phyloP scores from a whole-genome alignment of 2,888 invertebrate species.

The Keiferia lycopersicella region DNA sequence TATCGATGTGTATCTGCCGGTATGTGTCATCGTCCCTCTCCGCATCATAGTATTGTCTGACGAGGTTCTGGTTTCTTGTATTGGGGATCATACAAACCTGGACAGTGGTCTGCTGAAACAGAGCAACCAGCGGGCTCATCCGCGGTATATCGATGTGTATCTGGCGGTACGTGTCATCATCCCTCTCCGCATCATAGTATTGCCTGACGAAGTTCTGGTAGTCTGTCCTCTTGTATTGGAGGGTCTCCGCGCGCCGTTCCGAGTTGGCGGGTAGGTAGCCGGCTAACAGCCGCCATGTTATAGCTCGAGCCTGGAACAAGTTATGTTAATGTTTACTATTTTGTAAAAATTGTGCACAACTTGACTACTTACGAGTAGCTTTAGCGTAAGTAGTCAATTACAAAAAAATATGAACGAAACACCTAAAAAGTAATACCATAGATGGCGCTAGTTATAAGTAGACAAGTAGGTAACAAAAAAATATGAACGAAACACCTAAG shows the following conservation, averaged over 20 bases:
- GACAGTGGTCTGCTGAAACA: slow-evolving; percentile 97
- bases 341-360: no score
- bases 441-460: no score
- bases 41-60: slow-evolving; percentile 97
- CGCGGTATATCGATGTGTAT: slow-evolving; percentile 99
- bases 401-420: no score
- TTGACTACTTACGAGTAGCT: no score
- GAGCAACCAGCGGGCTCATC: slow-evolving; percentile 98
- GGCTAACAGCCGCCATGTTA: slow-evolving; percentile 85
- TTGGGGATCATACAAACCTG: no score
- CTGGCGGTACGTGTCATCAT: slow-evolving; percentile 94
- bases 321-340: neutral
- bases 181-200: slow-evolving; percentile 94
- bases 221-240: slow-evolving; percentile 96
- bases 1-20: slow-evolving; percentile 96
- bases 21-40: slow-evolving; percentile 95
- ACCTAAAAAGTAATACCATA: no score
- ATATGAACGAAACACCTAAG: no score
- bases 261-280: slow-evolving; percentile 97
- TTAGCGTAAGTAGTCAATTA: no score
- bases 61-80: no score
- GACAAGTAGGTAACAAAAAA: no score
- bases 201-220: slow-evolving; percentile 97
- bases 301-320: slow-evolving; percentile 76
- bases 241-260: slow-evolving; percentile 92